Base-by-base conservation (phyloP, 2,797 vertebrate species). In the Podargus strigoides region DNA sequence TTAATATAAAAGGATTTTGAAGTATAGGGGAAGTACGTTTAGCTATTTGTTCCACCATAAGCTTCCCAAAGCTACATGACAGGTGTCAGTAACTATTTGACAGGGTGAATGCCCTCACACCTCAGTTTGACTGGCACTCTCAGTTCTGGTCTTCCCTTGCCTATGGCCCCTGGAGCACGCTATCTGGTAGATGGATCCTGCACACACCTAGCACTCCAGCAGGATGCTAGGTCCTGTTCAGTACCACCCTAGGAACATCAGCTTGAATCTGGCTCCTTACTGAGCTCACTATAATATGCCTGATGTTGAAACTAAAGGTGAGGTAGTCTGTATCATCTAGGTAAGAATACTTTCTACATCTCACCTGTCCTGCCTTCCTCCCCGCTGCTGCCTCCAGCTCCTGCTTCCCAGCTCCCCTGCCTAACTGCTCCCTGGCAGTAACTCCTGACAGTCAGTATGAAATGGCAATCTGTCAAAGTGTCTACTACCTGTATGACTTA, bases 1-100 rank as follows among this genome's bases (percentile, higher is more conserved):
- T 59, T 37, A 55, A 20, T 55, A 62, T 4, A 82, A 13, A 53
- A 62, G 9, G 24, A 41, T 70, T 92, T 67, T 63, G 36, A 70
- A 69, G 36, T 5, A 8, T 5, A 60, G 8, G 16, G 8, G 9
- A 75, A 78, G 3, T n/a, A 42, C 0, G 0, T 66, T 72, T 55
- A 64, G n/a, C 14, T 50, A 24, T 55, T 62, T 59, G 7, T 62
- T 74, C 55, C 63, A 49, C 34, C 10, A 37, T 34, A 52, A 81
- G 22, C 17, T 86, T 62, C 15, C 13, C 6, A 2, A 37, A 42
- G 30, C 4, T 58, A 6, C 4, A 1, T 13, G 27, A 23, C n/a
- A 53, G 30, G 9, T 22, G 14, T 56, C 64, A 66, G 14, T 60
- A 75, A 32, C 14, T 36, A 20, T 60, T 63, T 22, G n/a, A 39